A percentile compares a stretch with the other conserved stretches of the same genome.
Evolutionary conservation across 1,140 invertebrate genomes (phyloP).

Genomic region (Coelopa frigida): DNA sequence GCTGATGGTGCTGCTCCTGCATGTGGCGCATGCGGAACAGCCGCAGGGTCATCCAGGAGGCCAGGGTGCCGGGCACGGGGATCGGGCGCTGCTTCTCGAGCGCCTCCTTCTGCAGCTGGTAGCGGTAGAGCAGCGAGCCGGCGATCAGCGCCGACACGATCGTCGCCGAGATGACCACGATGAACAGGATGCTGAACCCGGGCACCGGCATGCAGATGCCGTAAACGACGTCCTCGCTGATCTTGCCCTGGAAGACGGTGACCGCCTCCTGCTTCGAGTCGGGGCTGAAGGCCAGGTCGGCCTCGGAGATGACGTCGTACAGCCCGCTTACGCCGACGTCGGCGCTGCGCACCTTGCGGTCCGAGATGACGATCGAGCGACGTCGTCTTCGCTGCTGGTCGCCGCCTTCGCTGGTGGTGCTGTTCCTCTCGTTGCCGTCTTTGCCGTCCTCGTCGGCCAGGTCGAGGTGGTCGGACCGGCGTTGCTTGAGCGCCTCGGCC

Average conservation of each 20-base stretch:
- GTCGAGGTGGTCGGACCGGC: conserved; percentile 35
- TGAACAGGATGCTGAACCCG: conserved; percentile 80
- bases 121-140: conserved; percentile 64
- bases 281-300: conserved; percentile 83
- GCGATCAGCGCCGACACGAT: conserved; percentile 73
- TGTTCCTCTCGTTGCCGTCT: conserved; percentile 6
- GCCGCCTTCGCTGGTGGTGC: conserved; percentile 14
- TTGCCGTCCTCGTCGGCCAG: conserved; percentile 26
- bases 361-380: conserved; percentile 61
- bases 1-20: conserved; percentile 31
- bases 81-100: conserved; percentile 46
- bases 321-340: conserved; percentile 80
- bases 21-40: conserved; percentile 53
- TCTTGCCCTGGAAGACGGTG: conserved; percentile 78
- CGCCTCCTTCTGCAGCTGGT: conserved; percentile 65
- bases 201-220: conserved; percentile 85
- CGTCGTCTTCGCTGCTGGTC: conserved; percentile 41
- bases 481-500: conserved; percentile 26
- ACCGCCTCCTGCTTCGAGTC: conserved; percentile 71
- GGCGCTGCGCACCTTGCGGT: conserved; percentile 66
- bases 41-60: conserved; percentile 65
- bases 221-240: conserved; percentile 80
- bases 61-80: conserved; percentile 53
- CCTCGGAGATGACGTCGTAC: conserved; percentile 87
- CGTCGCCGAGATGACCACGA: conserved; percentile 75